Conservation (phyloP, 2,113 vertebrate genomes). For the Chamaetylas fuelleborni region DNA sequence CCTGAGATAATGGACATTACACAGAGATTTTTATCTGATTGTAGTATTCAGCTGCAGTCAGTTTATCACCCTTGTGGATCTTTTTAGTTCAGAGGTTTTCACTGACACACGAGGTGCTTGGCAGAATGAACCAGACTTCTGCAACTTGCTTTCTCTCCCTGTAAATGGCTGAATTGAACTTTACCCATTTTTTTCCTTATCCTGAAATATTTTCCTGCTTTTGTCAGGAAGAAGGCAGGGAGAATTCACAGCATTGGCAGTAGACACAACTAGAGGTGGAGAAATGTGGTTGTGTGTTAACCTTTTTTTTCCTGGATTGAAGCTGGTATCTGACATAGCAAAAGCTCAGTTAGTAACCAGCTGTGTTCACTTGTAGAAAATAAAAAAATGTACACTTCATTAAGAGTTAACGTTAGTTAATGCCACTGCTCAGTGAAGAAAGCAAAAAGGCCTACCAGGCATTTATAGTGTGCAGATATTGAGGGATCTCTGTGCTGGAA, state of each 20-base stretch:
- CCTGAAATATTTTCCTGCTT: slow-evolving; percentile 30
- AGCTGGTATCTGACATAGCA: background rate
- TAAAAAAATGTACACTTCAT: background rate
- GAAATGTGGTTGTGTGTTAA: background rate
- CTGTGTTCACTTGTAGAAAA: background rate
- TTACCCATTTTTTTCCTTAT: background rate
- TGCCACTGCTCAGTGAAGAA: background rate
- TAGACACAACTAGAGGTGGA: background rate
- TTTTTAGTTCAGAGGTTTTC: background rate
- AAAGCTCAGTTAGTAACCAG: background rate
- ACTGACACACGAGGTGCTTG: background rate
- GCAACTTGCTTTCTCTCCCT: background rate
- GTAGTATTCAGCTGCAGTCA: background rate
- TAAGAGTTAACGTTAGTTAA: background rate
- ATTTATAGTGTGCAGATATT: background rate
- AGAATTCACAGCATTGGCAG: background rate
- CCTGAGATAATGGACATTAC: background rate
- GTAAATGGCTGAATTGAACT: background rate
- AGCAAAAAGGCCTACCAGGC: background rate
- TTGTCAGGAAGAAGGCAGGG: slow-evolving; percentile 16
- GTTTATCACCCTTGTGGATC: background rate
- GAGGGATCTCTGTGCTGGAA: background rate
- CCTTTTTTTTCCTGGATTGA: background rate
- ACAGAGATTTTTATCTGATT: background rate
- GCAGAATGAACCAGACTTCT: background rate